Evolutionary conservation across 1,140 invertebrate species (phyloP), one percentile per base, ranked within the genome.

Genomic region (Drosophila pandora): DNA sequence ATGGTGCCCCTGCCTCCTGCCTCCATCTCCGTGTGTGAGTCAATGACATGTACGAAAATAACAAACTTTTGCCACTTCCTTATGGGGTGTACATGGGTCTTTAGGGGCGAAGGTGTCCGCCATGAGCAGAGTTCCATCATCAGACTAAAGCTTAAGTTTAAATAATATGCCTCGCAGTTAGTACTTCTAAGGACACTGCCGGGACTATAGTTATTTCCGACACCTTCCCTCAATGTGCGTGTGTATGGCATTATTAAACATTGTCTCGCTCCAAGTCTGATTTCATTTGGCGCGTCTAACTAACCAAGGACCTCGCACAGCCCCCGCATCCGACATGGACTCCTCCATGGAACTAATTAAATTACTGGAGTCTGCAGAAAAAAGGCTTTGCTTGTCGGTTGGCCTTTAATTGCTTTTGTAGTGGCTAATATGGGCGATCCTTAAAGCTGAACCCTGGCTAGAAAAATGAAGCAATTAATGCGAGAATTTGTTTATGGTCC

Each of bases 401-500:
- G 75, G 32, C 39, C 68, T 77, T 77, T 85, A 85, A 85, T 84
- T 84, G 73, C 76, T 56, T 73, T 52, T 55, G 71, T 60, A 43
- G 13, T 17, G 30, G 43, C 43, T 22, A 9, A 10, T 34, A 32
- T 12, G 67, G 6, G 25, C 5, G 25, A 17, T 48, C 70, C 52
- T 75, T 75, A 75, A 75, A 75, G 71, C 70, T 53, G 54, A 69
- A 23, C 41, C 22, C 65, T 39, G 32, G 32, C 34, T 45, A 55
- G 63, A 41, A 67, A 62, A 84, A 85, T 80, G 37, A 70, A 70
- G 82, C 68, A 81, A 87, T 85, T 87, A 87, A 87, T 82, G 72
- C 68, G 17, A 21, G 59, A 84, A 84, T 84, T 71, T 71, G 65
- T 71, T 73, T 72, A 72, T 53, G 50, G 68, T 25, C 39, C 41